Evolutionary conservation across 1,140 invertebrate species (phyloP).

Genomic region (Monomorium pharaonis): DNA sequence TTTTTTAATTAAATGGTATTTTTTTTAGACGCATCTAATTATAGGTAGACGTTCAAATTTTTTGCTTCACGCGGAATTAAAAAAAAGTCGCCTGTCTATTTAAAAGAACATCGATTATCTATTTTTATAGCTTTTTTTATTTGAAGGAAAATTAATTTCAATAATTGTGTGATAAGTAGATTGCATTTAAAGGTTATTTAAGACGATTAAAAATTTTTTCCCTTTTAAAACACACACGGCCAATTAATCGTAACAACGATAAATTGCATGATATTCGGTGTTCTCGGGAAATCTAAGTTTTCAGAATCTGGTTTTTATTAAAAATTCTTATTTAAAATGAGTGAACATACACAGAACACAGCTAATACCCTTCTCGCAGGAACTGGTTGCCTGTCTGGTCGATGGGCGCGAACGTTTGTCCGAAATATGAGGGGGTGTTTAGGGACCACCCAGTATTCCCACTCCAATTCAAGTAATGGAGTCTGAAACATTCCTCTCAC

Average conservation of each 20-base stretch:
- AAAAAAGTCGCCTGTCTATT: not conserved
- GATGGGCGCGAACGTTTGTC: constrained; percentile 73
- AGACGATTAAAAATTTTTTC: not conserved
- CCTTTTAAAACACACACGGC: not conserved
- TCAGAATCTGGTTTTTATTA: not conserved
- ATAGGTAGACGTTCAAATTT: not conserved
- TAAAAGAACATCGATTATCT: too few relatives aligned
- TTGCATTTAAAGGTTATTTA: not conserved
- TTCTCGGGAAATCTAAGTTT: not conserved
- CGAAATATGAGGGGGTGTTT: constrained; percentile 79
- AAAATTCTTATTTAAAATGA: constrained; percentile 4
- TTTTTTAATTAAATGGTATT: not conserved
- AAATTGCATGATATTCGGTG: not conserved
- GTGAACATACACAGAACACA: not conserved
- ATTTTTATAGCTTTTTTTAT: not conserved
- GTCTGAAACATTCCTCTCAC: constrained; percentile 80
- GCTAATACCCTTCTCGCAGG: not conserved
- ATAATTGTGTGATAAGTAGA: not conserved
- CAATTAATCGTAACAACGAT: not conserved
- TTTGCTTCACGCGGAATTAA: not conserved
- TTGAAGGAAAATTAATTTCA: not conserved
- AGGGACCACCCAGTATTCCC: constrained; percentile 80
- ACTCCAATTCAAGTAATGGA: constrained; percentile 82
- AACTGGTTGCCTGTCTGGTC: constrained; percentile 31
- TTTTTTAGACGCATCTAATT: not conserved